A percentile compares a stretch with the other conserved stretches of the same genome.
Evolutionary conservation across 2,797 vertebrate genomes (phyloP).

Genomic region (Chanos chanos): DNA sequence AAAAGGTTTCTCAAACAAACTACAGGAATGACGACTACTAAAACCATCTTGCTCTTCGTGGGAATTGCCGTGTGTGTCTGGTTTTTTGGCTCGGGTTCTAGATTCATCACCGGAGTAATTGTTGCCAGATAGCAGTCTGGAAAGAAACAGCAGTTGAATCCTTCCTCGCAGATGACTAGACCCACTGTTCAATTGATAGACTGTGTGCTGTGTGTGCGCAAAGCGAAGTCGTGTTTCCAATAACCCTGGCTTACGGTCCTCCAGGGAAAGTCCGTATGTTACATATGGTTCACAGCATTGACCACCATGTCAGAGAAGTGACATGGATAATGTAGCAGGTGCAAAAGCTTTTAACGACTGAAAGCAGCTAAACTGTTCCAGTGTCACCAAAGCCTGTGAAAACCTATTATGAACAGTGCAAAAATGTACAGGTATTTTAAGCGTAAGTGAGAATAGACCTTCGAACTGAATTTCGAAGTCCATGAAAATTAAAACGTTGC

Average conservation of each 20-base stretch:
- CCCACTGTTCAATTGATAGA: conserved; percentile 54
- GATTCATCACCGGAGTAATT: conserved; percentile 63
- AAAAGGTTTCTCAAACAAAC: neutral
- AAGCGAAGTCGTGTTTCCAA: neutral
- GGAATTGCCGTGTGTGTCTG: conserved; percentile 52
- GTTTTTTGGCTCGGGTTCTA: conserved; percentile 47
- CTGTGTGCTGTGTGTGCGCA: conserved; percentile 25
- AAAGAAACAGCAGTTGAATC: conserved; percentile 26
- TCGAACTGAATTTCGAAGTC: too few relatives aligned
- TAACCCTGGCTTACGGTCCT: neutral
- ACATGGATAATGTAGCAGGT: conserved; percentile 13
- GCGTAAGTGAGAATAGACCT: too few relatives aligned
- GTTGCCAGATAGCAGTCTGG: conserved; percentile 62
- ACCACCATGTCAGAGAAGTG: neutral
- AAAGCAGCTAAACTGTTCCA: too few relatives aligned
- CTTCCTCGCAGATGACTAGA: conserved; percentile 15
- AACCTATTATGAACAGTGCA: too few relatives aligned
- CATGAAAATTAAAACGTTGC: too few relatives aligned
- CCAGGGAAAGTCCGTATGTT: neutral
- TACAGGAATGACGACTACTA: too few relatives aligned
- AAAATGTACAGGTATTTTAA: too few relatives aligned
- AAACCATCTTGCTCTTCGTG: conserved; percentile 34
- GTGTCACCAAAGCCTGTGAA: too few relatives aligned
- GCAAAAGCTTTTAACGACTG: too few relatives aligned
- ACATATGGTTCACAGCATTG: neutral